These are phyloP conservation scores for Erebia palarica DNA, from an alignment of 2,888 invertebrate species.

Conservation along the genomic window DNA sequence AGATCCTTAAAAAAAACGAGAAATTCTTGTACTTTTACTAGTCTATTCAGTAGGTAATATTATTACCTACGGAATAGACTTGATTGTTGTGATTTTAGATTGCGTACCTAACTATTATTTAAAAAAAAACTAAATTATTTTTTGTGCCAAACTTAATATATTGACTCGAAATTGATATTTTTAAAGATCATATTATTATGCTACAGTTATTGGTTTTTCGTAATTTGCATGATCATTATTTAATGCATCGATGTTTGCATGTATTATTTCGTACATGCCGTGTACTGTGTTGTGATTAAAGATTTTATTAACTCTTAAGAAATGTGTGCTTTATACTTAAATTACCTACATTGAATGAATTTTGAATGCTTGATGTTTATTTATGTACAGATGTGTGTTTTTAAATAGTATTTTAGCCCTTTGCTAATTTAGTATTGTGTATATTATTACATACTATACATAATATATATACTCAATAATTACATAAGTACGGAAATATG, in stretches of 20 bases:
- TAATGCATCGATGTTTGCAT: conserved; percentile 15
- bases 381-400: not conserved
- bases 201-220: not conserved
- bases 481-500: no score
- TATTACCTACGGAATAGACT: conserved; percentile 24
- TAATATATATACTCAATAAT: no score
- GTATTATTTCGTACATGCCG: not conserved
- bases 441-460: no score
- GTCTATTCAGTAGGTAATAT: not conserved
- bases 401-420: no score
- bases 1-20: not conserved
- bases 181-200: no score
- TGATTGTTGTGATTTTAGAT: conserved; percentile 49
- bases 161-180: not conserved
- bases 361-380: not conserved
- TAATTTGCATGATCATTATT: conserved; percentile 3
- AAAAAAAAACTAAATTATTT: no score
- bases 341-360: not conserved
- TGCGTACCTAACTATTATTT: conserved; percentile 32
- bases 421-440: no score
- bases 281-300: not conserved
- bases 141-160: no score
- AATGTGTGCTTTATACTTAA: not conserved
- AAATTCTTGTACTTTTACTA: not conserved
- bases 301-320: conserved; percentile 14